These are phyloP conservation scores for Charadrius vociferus DNA, from an alignment of 2,113 vertebrate species.

Conservation along the genomic window DNA sequence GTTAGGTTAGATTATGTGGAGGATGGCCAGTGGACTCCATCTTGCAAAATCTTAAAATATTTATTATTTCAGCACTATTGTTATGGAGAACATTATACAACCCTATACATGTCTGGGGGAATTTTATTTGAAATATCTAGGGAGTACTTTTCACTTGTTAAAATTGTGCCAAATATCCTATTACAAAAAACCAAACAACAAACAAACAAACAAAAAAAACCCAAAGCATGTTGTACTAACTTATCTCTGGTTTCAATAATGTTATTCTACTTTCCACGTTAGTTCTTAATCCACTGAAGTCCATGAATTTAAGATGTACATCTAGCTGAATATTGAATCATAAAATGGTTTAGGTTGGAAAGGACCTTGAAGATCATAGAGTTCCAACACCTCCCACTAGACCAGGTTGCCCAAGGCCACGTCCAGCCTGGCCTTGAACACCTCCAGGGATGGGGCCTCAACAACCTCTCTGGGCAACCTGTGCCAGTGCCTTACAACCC, in stretches of 20 bases:
- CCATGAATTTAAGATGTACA: not conserved
- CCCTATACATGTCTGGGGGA: not conserved
- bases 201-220: not conserved
- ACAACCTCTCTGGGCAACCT: too few relatives aligned
- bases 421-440: too few relatives aligned
- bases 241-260: not conserved
- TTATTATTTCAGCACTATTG: not conserved
- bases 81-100: not conserved
- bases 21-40: not conserved
- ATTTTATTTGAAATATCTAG: not conserved
- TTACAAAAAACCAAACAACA: not conserved
- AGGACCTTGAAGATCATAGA: too few relatives aligned
- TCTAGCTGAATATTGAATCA: not conserved
- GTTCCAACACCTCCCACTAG: too few relatives aligned
- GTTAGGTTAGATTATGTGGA: not conserved
- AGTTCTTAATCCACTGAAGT: not conserved
- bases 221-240: not conserved
- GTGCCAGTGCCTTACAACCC: too few relatives aligned
- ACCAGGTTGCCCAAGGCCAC: too few relatives aligned
- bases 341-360: too few relatives aligned
- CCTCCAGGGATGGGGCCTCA: too few relatives aligned
- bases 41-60: not conserved
- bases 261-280: not conserved
- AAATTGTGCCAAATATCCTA: not conserved
- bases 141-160: not conserved